These are phyloP conservation scores for Columba janthina DNA, from an alignment of 2,113 vertebrate genomes.

Conservation along the genomic window DNA sequence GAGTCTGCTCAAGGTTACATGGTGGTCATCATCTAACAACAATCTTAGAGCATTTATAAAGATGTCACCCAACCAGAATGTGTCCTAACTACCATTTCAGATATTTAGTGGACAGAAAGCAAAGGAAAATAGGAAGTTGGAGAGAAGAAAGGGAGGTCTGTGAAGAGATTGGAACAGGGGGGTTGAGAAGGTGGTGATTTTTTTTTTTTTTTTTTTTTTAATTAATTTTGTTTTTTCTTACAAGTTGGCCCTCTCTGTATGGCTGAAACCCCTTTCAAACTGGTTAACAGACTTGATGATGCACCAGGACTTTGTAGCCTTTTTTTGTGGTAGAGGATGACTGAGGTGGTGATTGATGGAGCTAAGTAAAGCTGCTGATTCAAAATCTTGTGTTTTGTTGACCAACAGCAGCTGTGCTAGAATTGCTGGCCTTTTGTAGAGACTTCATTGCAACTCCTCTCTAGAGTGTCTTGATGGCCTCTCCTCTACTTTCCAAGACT, in stretches of 20 bases:
- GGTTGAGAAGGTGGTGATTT: neutral
- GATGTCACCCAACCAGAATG: neutral
- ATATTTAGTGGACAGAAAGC: neutral
- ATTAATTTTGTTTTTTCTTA: neutral
- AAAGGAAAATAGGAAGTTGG: neutral
- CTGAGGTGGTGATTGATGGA: neutral
- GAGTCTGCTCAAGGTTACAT: neutral
- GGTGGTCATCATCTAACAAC: neutral
- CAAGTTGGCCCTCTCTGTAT: neutral
- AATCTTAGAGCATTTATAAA: neutral
- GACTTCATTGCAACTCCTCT: neutral
- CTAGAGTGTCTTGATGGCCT: neutral
- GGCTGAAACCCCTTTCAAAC: neutral
- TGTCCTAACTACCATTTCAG: neutral
- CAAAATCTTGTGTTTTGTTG: neutral
- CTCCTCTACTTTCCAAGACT: neutral
- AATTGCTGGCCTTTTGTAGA: neutral
- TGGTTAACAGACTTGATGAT: neutral
- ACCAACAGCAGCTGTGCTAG: neutral
- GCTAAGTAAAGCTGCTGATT: neutral
- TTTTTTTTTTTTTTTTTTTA: neutral
- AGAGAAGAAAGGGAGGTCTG: neutral
- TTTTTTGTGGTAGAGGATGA: neutral
- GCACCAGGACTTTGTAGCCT: neutral
- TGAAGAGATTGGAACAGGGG: neutral